phyloP scores from a whole-genome alignment of 2,113 vertebrate species.

The Megaceryle torquata region DNA sequence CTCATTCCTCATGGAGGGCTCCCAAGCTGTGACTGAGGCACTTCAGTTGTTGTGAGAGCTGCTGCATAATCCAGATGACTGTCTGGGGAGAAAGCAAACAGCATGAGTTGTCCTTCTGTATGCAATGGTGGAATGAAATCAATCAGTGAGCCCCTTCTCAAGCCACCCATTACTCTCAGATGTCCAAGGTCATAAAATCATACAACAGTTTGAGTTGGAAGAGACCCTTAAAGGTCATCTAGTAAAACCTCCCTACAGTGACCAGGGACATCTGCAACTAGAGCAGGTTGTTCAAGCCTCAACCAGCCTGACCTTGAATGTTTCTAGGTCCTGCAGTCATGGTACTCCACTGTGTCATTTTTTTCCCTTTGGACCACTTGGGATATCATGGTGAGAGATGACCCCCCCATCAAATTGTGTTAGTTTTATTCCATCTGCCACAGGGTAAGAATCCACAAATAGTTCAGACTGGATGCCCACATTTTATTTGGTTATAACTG shows the following conservation, averaged over 20 bases:
- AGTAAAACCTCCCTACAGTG: background rate
- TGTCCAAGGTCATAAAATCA: background rate
- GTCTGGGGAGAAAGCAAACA: background rate
- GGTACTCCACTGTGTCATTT: fast-evolving
- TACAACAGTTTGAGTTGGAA: background rate
- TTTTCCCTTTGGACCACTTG: background rate
- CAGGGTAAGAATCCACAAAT: background rate
- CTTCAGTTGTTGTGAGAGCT: background rate
- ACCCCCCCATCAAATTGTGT: background rate
- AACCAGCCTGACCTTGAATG: background rate
- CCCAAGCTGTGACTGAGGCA: background rate
- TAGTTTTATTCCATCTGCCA: background rate
- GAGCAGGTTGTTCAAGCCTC: background rate
- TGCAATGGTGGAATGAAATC: background rate
- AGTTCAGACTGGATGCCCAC: background rate
- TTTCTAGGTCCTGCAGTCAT: background rate
- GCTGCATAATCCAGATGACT: background rate
- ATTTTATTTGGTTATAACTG: background rate
- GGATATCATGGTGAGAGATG: background rate
- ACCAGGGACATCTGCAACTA: background rate
- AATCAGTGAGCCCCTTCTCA: background rate
- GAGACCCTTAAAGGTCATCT: background rate
- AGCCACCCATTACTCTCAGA: background rate
- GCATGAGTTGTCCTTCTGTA: background rate
- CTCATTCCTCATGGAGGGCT: background rate